phyloP scores from a whole-genome alignment of 1,140 invertebrate genomes.

The Drosophila guanche region DNA sequence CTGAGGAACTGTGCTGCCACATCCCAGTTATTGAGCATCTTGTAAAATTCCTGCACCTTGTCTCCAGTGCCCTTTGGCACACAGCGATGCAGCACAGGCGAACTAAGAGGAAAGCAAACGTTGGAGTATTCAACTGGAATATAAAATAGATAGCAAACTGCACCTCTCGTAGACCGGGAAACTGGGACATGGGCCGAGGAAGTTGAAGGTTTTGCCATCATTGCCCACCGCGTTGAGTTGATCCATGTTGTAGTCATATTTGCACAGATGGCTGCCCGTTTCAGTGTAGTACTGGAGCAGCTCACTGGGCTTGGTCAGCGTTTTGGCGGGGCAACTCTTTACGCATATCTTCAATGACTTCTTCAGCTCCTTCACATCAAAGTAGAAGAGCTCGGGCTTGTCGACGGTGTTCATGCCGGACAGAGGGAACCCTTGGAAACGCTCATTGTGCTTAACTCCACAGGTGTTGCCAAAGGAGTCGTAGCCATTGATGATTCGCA shows the following conservation, averaged over 20 bases:
- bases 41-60: conserved; percentile 88
- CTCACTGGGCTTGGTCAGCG: conserved; percentile 87
- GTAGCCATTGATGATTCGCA: conserved; percentile 94
- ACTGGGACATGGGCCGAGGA: conserved; percentile 88
- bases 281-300: conserved; percentile 89
- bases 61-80: conserved; percentile 87
- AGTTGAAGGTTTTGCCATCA: conserved; percentile 85
- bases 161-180: conserved; percentile 89
- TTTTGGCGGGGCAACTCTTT: conserved; percentile 91
- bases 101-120: conserved; percentile 83
- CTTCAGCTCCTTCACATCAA: conserved; percentile 90
- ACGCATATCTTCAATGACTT: conserved; percentile 95
- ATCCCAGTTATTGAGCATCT: conserved; percentile 93
- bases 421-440: conserved; percentile 89
- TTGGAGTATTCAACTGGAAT: neutral
- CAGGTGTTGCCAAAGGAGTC: conserved; percentile 98
- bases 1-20: conserved; percentile 93
- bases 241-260: conserved; percentile 88
- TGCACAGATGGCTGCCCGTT: conserved; percentile 90
- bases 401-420: conserved; percentile 92
- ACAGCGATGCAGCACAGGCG: conserved; percentile 93
- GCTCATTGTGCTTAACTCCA: conserved; percentile 91
- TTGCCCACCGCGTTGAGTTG: conserved; percentile 80
- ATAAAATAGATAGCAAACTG: neutral
- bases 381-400: conserved; percentile 92